Evolutionary conservation across 2,113 vertebrate species (phyloP).

Genomic region (Ploceus nigricollis): DNA sequence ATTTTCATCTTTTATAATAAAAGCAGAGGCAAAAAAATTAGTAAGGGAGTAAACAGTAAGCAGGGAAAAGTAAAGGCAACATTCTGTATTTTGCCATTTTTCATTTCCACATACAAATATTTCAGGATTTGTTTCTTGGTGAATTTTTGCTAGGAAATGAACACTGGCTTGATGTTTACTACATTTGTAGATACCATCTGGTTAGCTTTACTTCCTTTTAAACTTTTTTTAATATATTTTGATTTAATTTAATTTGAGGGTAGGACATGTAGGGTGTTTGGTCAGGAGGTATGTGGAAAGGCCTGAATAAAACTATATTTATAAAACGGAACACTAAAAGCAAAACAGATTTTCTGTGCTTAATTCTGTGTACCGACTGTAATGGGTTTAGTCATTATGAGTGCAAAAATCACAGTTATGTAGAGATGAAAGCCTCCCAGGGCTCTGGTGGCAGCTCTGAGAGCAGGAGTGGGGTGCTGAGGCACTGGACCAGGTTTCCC

Average conservation of each 20-base stretch:
- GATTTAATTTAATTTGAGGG: background rate
- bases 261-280: background rate
- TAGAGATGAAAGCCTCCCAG: background rate
- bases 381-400: background rate
- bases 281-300: background rate
- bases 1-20: background rate
- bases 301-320: background rate
- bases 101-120: background rate
- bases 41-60: background rate
- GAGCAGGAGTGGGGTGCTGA: background rate
- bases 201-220: background rate
- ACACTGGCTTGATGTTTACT: background rate
- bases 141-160: background rate
- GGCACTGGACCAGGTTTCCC: background rate
- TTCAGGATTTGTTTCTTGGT: background rate
- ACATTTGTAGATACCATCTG: background rate
- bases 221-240: background rate
- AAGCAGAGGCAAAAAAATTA: background rate
- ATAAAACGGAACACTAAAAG: background rate
- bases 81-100: background rate
- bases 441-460: background rate
- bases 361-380: background rate
- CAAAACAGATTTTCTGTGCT: background rate
- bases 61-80: background rate
- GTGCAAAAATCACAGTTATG: background rate